Percentiles rank a stretch among this genome's conserved stretches.
phyloP scores from a whole-genome alignment of 2,888 invertebrate species.

The Microplitis manilae region DNA sequence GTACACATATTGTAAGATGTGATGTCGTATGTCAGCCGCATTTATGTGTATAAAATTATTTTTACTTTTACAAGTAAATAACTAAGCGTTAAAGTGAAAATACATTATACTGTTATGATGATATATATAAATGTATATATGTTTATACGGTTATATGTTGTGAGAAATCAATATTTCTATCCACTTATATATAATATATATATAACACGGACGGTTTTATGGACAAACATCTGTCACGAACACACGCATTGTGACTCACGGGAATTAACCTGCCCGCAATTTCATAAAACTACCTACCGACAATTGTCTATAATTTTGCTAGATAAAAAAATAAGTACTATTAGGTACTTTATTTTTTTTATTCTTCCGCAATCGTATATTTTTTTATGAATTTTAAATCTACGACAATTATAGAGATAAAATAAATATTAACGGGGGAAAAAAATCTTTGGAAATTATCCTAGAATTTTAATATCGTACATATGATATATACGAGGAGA shows the following conservation, averaged over 20 bases:
- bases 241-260: slow-evolving; percentile 5
- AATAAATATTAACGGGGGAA: not conserved
- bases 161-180: slow-evolving; percentile 27
- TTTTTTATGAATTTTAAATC: not conserved
- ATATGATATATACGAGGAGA: too few relatives aligned
- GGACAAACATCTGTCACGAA: slow-evolving; percentile 28
- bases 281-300: not conserved
- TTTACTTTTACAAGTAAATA: slow-evolving; percentile 30
- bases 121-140: too few relatives aligned
- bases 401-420: not conserved
- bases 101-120: not conserved
- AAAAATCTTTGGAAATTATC: too few relatives aligned
- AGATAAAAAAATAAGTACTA: not conserved
- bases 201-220: slow-evolving; percentile 18
- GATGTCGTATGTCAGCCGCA: slow-evolving; percentile 5
- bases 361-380: not conserved
- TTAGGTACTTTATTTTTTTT: not conserved
- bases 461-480: too few relatives aligned
- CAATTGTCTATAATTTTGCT: not conserved
- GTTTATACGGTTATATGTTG: not conserved
- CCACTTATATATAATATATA: not conserved
- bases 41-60: not conserved
- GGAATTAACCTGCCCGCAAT: slow-evolving; percentile 6
- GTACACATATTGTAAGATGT: slow-evolving; percentile 17
- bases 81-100: slow-evolving; percentile 34